Evolutionary conservation across 1,140 invertebrate species (phyloP).

Genomic region (Anoplophora glabripennis): DNA sequence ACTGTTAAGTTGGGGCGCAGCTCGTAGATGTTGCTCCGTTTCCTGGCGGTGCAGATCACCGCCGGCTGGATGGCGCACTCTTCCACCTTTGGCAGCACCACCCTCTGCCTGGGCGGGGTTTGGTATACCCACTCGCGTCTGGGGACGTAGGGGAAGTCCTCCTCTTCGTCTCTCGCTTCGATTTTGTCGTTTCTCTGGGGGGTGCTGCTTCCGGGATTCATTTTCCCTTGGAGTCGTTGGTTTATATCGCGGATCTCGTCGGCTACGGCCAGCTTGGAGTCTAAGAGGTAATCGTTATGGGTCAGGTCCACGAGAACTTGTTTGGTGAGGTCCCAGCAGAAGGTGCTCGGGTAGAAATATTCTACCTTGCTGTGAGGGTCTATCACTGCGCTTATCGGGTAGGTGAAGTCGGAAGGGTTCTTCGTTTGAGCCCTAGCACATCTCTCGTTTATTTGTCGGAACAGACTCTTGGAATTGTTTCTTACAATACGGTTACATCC

Average conservation of each 20-base stretch:
- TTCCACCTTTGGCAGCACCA: not conserved
- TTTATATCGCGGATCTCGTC: no score
- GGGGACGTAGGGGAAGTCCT: slow-evolving; percentile 15
- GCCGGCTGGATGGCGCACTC: slow-evolving; percentile 14
- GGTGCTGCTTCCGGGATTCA: no score
- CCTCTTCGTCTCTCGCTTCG: slow-evolving; percentile 13
- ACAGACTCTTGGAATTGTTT: slow-evolving; percentile 27
- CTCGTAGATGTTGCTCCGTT: slow-evolving; percentile 11
- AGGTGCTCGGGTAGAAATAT: no score
- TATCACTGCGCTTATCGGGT: no score
- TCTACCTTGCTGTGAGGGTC: no score
- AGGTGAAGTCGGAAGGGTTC: no score
- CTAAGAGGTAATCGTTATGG: no score
- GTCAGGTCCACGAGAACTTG: no score
- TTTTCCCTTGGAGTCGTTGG: no score
- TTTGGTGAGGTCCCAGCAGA: no score
- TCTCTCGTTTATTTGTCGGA: slow-evolving; percentile 18
- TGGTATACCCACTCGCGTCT: slow-evolving; percentile 23
- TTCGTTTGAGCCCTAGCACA: slow-evolving; percentile 1
- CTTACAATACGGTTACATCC: slow-evolving; percentile 1
- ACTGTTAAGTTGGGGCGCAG: slow-evolving; percentile 7
- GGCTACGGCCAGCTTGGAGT: no score
- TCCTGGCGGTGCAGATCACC: slow-evolving; percentile 7
- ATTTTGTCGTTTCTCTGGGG: not conserved
- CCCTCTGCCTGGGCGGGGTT: slow-evolving; percentile 21